Evolutionary conservation across 2,888 invertebrate species (phyloP), one percentile per base, ranked within the genome.

Genomic region (Ectemnius lituratus): DNA sequence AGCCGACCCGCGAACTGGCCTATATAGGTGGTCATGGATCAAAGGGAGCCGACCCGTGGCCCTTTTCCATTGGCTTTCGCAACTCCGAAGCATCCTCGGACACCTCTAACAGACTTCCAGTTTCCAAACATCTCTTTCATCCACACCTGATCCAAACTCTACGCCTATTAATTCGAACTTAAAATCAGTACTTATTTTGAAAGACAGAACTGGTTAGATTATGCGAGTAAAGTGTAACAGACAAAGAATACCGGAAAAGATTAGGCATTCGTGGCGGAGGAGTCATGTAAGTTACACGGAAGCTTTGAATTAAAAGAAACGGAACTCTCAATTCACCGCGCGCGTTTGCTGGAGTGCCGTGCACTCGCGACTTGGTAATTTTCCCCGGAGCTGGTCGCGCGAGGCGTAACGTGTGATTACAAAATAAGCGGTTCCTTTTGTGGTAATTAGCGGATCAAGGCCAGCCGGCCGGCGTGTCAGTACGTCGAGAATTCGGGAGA

Each of bases 401-500:
- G 84, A 85, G 85, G 80, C 78, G 79, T 78, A 81, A 82, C 86
- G 84, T 81, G 85, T 84, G 88, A 88, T 88, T 89, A 88, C 87
- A 87, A 89, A 89, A 89, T 87, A 83, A 88, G 89, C 90, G 89
- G 89, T 86, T 87, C 86, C 88, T 88, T 90, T 89, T 89, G 89
- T 86, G 84, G 82, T 87, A 89, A 89, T 90, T 88, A 88, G 77
- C 86, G 82, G 86, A 88, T 86, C 85, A 86, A 87, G 88, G 86
- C 79, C 86, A 78, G 80, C 77, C 80, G 73, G 79, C 77, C 75
- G 80, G 37, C 37, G 37, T 8, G 37, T 37, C 37, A 37, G 37
- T 4, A 5, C 37, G 37, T 8, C 8, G 37, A 78, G 84, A 85
- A 87, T 88, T 87, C 86, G 86, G 85, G 75, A 67, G 82, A 82